Evolutionary conservation across 2,797 vertebrate species (phyloP).

Genomic region (Rhinatrema bivittatum): DNA sequence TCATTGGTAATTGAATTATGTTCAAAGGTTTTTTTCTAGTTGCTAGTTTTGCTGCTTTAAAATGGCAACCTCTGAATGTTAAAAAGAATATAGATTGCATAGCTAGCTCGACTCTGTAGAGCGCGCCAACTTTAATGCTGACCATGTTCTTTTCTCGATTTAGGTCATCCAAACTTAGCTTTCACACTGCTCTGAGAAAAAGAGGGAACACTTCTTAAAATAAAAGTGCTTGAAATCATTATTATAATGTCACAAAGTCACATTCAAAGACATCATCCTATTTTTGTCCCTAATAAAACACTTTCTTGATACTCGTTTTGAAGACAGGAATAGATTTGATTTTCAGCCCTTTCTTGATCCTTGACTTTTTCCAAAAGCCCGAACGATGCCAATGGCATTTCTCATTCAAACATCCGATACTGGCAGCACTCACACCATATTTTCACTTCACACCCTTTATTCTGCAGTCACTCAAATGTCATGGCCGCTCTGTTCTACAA

Average conservation of each 20-base stretch:
- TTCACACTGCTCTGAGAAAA: constrained; percentile 11
- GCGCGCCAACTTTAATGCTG: no score
- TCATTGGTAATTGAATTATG: no score
- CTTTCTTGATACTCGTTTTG: background rate
- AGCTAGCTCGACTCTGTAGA: no score
- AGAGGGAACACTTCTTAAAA: background rate
- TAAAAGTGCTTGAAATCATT: constrained; percentile 20
- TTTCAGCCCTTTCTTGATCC: background rate
- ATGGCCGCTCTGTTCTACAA: no score
- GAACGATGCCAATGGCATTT: background rate
- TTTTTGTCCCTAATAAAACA: background rate
- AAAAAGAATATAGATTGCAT: no score
- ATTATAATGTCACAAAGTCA: no score
- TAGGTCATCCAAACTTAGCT: constrained; percentile 29
- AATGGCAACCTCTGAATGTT: no score
- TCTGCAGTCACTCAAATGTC: background rate
- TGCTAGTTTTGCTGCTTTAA: no score
- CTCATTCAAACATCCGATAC: background rate
- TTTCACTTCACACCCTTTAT: background rate
- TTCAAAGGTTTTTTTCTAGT: no score
- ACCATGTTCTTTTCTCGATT: constrained; percentile 30
- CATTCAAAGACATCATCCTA: background rate
- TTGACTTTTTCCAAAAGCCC: constrained; percentile 4
- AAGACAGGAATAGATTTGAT: background rate
- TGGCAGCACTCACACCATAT: background rate